phyloP scores from a whole-genome alignment of 2,797 vertebrate species.

The Chelon auratus region DNA sequence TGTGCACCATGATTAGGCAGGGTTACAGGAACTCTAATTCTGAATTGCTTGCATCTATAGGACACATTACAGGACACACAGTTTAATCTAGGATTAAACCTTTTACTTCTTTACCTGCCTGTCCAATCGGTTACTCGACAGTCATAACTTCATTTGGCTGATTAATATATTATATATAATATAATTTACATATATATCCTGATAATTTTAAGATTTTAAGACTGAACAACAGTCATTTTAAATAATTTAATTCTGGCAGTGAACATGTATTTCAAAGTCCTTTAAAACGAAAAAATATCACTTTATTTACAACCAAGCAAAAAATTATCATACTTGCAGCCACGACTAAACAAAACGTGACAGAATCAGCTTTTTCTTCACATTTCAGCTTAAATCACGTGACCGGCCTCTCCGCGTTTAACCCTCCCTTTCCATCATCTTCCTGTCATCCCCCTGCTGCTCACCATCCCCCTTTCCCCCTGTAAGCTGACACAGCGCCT shows the following conservation, averaged over 20 bases:
- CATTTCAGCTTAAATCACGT: conserved; percentile 46
- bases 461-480: conserved; percentile 73
- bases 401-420: conserved; percentile 47
- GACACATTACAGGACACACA: neutral
- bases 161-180: neutral
- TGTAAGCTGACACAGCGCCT: conserved; percentile 94
- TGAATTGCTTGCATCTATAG: neutral
- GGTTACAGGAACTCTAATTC: neutral
- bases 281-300: neutral
- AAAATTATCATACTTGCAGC: neutral
- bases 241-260: too few relatives aligned
- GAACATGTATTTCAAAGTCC: too few relatives aligned
- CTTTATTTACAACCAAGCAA: neutral
- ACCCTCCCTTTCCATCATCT: conserved; percentile 71
- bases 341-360: neutral
- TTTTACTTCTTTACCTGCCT: neutral
- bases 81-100: conserved; percentile 24
- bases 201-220: neutral
- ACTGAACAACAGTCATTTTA: neutral
- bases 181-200: too few relatives aligned
- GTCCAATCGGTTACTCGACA: neutral
- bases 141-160: neutral
- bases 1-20: neutral
- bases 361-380: conserved; percentile 29
- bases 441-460: conserved; percentile 71